Percentiles rank a stretch among this genome's conserved stretches.
These are phyloP conservation scores for Standfussiana lucernea DNA, from an alignment of 2,888 invertebrate genomes.

Conservation along the genomic window DNA sequence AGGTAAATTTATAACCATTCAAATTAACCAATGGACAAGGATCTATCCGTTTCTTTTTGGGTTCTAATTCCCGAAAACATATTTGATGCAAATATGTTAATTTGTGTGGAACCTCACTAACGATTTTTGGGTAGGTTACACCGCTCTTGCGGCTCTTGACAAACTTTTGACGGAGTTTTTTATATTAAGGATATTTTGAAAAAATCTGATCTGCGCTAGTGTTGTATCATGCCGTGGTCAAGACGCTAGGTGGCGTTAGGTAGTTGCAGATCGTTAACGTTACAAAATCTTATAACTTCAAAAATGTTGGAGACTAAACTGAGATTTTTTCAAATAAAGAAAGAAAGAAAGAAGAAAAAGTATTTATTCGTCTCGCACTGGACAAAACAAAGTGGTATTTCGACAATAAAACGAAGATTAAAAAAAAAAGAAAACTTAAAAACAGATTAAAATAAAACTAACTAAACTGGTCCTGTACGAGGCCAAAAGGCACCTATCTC, in stretches of 20 bases:
- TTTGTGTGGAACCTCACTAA: not conserved
- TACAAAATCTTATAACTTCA: not conserved
- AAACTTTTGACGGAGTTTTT: not conserved
- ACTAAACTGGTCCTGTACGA: no score
- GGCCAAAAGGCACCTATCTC: no score
- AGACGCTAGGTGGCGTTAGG: conserved; percentile 36
- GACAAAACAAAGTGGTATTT: no score
- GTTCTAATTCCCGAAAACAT: not conserved
- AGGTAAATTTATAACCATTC: not conserved
- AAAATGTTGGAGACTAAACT: not conserved
- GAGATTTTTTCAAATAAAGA: no score
- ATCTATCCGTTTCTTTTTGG: not conserved
- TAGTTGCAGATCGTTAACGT: not conserved
- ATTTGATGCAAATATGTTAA: not conserved
- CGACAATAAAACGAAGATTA: no score
- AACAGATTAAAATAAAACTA: no score
- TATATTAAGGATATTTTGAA: not conserved
- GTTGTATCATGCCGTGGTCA: not conserved
- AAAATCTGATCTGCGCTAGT: not conserved
- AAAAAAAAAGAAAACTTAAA: no score
- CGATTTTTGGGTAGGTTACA: not conserved
- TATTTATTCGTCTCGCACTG: no score
- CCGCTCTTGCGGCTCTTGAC: not conserved
- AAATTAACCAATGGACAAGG: no score
- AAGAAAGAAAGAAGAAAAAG: no score